Evolutionary conservation across 2,113 vertebrate species (phyloP), one percentile per base, ranked within the genome.

Genomic region (Anoura caudifer): DNA sequence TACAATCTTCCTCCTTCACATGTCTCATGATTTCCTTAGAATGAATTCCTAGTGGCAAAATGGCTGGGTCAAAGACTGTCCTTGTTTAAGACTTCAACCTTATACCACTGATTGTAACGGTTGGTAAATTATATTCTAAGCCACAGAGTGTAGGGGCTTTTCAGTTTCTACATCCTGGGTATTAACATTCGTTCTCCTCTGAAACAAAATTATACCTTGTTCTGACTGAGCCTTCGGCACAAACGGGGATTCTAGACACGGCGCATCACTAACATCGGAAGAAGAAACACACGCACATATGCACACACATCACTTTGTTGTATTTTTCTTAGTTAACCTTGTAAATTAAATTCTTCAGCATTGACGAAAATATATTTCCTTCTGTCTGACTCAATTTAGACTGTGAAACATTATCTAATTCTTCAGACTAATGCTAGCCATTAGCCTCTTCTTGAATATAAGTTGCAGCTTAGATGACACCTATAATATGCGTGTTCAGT

Each of bases 241-340:
- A 75, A 79, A 61, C 13, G 15, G 28, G 11, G 19, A 50, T 77
- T 79, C 19, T 77, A 52, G 36, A 77, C 47, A 43, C 79, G 26
- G 43, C 86, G 81, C 84, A 72, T 76, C 82, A 69, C 65, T 86
- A 26, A 96, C 84, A 31, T 10, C 73, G 33, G 54, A 95, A 82
- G 10, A 88, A 24, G 20, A 73, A 82, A 52, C 38, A 90, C 14
- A 67, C 9, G 45, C 31, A 56, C 5, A n/a, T n/a, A n/a, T n/a
- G n/a, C n/a, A 59, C 36, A 59, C 63, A 43, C 16, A 13, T 11
- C 4, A 41, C 7, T 13, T 15, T 19, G 24, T 38, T 93, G 16
- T 70, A 20, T 59, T 92, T 97, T 92, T 91, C 59, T 88, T 93
- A 54, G 89, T 86, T 95, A 95, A 92, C 31, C 26, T 77, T 85